A percentile compares a stretch with the other conserved stretches of the same genome.
Evolutionary conservation across 2,113 vertebrate genomes (phyloP).

Genomic region (Lepidiolamprologus cunningtoni): DNA sequence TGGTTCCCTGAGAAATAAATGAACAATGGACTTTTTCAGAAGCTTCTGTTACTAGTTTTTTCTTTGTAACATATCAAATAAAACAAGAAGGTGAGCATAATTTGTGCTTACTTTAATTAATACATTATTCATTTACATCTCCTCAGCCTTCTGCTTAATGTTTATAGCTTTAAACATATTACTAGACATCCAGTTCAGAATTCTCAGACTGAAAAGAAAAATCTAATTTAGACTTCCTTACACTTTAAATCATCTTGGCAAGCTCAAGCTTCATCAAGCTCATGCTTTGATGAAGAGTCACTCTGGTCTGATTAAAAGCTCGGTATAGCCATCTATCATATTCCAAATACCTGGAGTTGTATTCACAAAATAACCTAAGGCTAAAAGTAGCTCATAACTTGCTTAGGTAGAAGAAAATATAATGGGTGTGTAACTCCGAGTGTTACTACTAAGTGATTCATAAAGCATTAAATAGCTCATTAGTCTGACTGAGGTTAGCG

Average conservation of each 20-base stretch:
- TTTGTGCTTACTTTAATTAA: neutral
- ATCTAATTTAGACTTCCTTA: neutral
- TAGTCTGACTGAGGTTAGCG: neutral
- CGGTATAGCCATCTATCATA: neutral
- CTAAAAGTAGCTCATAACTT: neutral
- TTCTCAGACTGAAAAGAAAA: neutral
- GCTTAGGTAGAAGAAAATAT: neutral
- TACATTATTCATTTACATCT: neutral
- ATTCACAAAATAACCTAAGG: neutral
- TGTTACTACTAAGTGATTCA: neutral
- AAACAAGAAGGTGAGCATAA: neutral
- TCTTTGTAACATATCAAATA: neutral
- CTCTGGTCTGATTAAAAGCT: constrained; percentile 4
- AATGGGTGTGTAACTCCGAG: neutral
- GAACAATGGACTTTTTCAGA: constrained; percentile 31
- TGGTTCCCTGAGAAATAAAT: constrained; percentile 8
- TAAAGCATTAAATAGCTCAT: neutral
- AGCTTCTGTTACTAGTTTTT: neutral
- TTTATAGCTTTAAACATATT: neutral
- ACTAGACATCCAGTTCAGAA: neutral
- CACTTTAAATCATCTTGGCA: neutral
- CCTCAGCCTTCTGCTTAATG: neutral
- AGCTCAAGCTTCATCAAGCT: neutral
- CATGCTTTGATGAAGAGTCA: neutral
- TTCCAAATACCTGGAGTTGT: neutral